phyloP scores from a whole-genome alignment of 2,113 vertebrate species.

The Alexandromys fortis region DNA sequence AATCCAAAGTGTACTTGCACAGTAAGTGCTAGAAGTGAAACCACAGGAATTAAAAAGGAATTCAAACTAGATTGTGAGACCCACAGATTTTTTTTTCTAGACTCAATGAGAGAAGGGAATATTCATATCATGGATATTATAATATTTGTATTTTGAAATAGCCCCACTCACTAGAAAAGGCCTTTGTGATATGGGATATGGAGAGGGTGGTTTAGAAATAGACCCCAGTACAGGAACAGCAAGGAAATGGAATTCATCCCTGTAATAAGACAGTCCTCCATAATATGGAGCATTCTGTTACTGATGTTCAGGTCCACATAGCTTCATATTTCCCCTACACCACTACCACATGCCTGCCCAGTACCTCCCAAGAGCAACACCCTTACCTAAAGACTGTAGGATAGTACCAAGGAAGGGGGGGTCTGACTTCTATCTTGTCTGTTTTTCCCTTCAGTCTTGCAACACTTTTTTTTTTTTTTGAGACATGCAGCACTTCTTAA shows the following conservation, averaged over 20 bases:
- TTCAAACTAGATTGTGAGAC: neutral
- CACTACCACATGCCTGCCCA: neutral
- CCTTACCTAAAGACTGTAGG: neutral
- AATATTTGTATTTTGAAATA: neutral
- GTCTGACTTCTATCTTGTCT: neutral
- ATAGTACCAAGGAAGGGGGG: neutral
- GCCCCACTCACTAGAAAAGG: neutral
- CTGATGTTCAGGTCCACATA: neutral
- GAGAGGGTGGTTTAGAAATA: neutral
- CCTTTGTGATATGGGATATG: neutral
- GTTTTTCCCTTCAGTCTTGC: neutral
- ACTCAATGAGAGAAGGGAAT: neutral
- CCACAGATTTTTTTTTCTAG: neutral
- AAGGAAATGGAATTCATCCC: conserved; percentile 13
- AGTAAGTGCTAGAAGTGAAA: neutral
- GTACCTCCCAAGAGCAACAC: neutral
- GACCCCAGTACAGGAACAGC: neutral
- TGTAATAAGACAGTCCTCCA: neutral
- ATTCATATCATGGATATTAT: neutral
- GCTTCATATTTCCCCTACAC: neutral
- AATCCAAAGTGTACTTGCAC: neutral
- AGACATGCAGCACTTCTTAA: neutral
- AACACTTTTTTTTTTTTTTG: neutral
- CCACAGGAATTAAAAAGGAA: neutral
- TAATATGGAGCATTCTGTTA: neutral